Evolutionary conservation across 2,113 vertebrate species (phyloP), one percentile per base, ranked within the genome.

Genomic region (Agapornis roseicollis): DNA sequence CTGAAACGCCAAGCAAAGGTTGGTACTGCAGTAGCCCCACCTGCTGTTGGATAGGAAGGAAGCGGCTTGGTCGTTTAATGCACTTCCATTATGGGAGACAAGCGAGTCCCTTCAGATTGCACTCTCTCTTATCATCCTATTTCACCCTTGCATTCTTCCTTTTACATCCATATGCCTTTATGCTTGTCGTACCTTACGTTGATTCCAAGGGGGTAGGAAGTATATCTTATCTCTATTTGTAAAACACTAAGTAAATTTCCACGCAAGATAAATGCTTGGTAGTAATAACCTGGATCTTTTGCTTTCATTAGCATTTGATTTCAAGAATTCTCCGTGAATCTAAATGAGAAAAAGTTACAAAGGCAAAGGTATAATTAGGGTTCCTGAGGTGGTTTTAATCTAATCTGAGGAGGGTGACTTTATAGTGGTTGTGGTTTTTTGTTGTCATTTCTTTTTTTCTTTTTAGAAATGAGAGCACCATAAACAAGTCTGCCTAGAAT

Each of bases 21-120:
- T 58, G 56, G 22, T 58, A 58, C 93, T 55, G 92, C 92, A 81
- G 91, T 27, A 96, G 97, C 96, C 94, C 98, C 98, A 98, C 96
- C 98, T 98, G 97, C 98, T 97, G 98, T 97, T 77, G 72, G 63
- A 37, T n/a, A 8, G 80, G 50, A 11, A 58, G 94, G 89, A 63
- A 70, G 86, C 81, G 64, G 70, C 85, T 31, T 5, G 6, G 7
- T 11, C 37, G 23, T 44, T 15, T 2, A 5, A 8, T 16, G 49
- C 68, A 2, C 23, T 3, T 47, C 5, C 33, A 0, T 16, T 20
- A 2, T 5, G 53, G 0, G 6, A 0, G 1, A 1, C 11, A 1
- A 24, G 25, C 0, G 50, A 10, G 22, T 53, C 69, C 1, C 22
- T 52, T 9, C 3, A 1, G 11, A 16, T 65, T 11, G 17, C 19